These are phyloP conservation scores for Cyprinodon brontotheroides DNA, from an alignment of 2,113 vertebrate species.

Conservation along the genomic window DNA sequence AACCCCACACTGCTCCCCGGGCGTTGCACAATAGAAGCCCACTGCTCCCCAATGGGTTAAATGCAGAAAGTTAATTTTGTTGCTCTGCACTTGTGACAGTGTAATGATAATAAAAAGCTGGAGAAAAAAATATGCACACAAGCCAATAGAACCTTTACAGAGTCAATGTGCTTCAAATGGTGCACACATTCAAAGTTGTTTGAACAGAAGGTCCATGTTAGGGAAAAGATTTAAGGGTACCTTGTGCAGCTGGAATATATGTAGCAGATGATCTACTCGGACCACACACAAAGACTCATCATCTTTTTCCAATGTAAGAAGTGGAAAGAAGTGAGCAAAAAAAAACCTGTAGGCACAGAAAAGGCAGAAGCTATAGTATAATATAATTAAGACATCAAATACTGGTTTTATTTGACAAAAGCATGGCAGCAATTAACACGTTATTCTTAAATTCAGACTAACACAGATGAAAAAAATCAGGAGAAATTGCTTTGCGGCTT, in stretches of 20 bases:
- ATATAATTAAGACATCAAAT: not conserved
- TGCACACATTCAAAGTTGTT: slow-evolving; percentile 50
- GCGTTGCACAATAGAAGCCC: too few species aligned
- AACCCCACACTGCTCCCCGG: too few species aligned
- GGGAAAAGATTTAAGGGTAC: slow-evolving; percentile 70
- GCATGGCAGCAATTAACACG: slow-evolving; percentile 10
- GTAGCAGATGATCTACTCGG: slow-evolving; percentile 52
- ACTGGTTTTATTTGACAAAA: not conserved
- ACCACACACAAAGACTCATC: slow-evolving; percentile 63
- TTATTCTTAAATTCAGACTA: slow-evolving; percentile 9
- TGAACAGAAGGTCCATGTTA: slow-evolving; percentile 75
- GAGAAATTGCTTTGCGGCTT: too few species aligned
- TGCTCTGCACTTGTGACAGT: too few species aligned
- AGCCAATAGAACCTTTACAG: slow-evolving; percentile 18
- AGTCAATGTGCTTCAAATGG: slow-evolving; percentile 29
- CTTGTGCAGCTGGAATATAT: slow-evolving; percentile 72
- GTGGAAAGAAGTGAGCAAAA: slow-evolving; percentile 3
- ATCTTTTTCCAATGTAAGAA: slow-evolving; percentile 40
- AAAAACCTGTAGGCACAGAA: not conserved
- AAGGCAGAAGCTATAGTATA: not conserved
- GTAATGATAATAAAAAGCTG: too few species aligned
- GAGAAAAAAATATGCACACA: slow-evolving; percentile 6
- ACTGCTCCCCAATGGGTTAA: too few species aligned
- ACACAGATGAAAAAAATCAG: slow-evolving; percentile 30
- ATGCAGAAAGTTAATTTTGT: too few species aligned